Percentiles rank a stretch among this genome's conserved stretches.
phyloP scores from a whole-genome alignment of 2,113 vertebrate species.

The Cephalopholis sonnerati region DNA sequence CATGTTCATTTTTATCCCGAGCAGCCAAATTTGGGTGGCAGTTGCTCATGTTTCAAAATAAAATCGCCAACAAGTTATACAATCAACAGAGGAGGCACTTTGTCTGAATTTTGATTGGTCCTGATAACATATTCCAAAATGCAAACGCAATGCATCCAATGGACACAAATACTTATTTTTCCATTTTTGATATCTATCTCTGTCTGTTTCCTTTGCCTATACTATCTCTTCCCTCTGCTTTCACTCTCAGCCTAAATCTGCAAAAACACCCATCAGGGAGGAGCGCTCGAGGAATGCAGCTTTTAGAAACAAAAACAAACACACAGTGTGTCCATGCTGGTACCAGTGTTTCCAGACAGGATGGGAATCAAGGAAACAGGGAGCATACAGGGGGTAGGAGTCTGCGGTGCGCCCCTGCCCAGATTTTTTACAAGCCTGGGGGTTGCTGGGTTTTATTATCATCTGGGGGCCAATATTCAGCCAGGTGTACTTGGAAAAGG shows the following conservation, averaged over 20 bases:
- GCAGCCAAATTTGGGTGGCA: neutral
- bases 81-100: neutral
- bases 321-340: slow-evolving; percentile 26
- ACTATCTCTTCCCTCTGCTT: neutral
- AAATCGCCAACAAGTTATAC: neutral
- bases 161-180: slow-evolving; percentile 3
- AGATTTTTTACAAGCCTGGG: slow-evolving; percentile 61
- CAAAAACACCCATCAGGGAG: slow-evolving; percentile 52
- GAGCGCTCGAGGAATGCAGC: slow-evolving; percentile 37
- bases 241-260: slow-evolving; percentile 17
- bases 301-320: slow-evolving; percentile 70
- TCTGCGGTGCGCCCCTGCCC: slow-evolving; percentile 41
- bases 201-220: slow-evolving; percentile 19
- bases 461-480: slow-evolving; percentile 73
- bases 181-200: neutral
- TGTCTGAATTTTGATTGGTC: neutral
- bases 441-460: slow-evolving; percentile 67
- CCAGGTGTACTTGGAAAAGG: slow-evolving; percentile 70
- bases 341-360: slow-evolving; percentile 67
- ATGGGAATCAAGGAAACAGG: slow-evolving; percentile 63
- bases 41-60: slow-evolving; percentile 22
- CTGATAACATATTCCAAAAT: neutral
- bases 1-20: neutral
- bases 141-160: too few species aligned
- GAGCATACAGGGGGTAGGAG: slow-evolving; percentile 9